These are phyloP conservation scores for Eudemis profundana DNA, from an alignment of 2,888 invertebrate species.

Conservation along the genomic window DNA sequence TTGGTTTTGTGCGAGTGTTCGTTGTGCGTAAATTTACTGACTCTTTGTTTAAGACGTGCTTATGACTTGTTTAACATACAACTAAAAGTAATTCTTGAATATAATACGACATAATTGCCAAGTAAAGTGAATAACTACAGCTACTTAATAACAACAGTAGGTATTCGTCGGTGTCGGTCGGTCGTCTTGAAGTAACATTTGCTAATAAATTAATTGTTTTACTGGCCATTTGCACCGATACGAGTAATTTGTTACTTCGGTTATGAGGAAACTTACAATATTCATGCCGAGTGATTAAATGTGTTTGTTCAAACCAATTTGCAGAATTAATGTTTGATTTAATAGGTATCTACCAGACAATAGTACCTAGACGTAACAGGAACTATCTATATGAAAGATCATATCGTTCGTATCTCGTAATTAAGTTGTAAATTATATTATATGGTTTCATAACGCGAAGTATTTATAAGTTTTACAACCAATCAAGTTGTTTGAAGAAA, in stretches of 20 bases:
- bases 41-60: too few relatives aligned
- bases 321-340: too few relatives aligned
- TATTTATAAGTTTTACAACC: not conserved
- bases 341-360: too few relatives aligned
- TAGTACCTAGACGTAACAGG: not conserved
- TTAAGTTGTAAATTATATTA: not conserved
- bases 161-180: not conserved
- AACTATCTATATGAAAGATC: not conserved
- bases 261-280: slow-evolving; percentile 15
- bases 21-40: too few relatives aligned
- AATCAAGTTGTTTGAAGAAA: not conserved
- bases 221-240: slow-evolving; percentile 10
- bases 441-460: not conserved
- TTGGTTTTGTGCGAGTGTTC: too few relatives aligned
- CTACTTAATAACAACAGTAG: not conserved
- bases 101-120: not conserved
- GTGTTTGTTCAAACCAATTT: not conserved
- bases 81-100: slow-evolving; percentile 3
- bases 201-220: slow-evolving; percentile 24
- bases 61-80: too few relatives aligned
- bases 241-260: slow-evolving; percentile 10
- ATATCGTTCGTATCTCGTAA: not conserved
- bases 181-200: slow-evolving; percentile 7
- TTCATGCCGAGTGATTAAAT: not conserved
- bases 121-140: not conserved